Percentiles rank a stretch among this genome's conserved stretches.
Conservation (phyloP, 2,888 invertebrate species). For the Sialis lutaria region DNA sequence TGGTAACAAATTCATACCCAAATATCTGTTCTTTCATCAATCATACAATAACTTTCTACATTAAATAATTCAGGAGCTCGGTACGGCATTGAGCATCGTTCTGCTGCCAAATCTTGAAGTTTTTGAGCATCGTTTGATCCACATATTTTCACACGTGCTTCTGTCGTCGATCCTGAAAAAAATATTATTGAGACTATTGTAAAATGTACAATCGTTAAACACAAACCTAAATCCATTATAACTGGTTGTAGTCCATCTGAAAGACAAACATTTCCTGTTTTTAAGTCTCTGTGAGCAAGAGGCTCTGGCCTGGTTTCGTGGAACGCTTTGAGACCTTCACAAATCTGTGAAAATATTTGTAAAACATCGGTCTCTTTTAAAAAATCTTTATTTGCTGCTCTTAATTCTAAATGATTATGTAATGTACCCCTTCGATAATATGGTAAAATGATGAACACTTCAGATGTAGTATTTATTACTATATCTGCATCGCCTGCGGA, state of each 20-base stretch:
- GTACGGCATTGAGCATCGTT: constrained; percentile 76
- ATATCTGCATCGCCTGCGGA: constrained; percentile 37
- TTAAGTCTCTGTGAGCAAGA: constrained; percentile 68
- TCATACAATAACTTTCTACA: constrained; percentile 60
- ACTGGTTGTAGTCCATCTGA: constrained; percentile 52
- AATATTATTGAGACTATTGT: constrained; percentile 2
- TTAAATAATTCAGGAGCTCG: constrained; percentile 76
- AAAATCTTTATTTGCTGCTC: constrained; percentile 36
- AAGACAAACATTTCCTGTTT: constrained; percentile 69
- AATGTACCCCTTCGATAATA: constrained; percentile 64
- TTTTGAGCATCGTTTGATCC: constrained; percentile 50
- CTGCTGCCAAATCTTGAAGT: constrained; percentile 64
- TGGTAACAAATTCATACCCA: constrained; percentile 39
- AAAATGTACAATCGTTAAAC: constrained; percentile 1
- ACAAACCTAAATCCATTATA: constrained; percentile 62
- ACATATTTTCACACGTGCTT: constrained; percentile 43
- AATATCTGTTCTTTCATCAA: constrained; percentile 73
- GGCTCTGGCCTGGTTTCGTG: constrained; percentile 56
- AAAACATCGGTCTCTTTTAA: constrained; percentile 47
- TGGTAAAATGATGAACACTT: constrained; percentile 56
- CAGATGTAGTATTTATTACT: constrained; percentile 47
- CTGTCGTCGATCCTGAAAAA: constrained; percentile 40
- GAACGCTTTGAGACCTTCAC: constrained; percentile 55
- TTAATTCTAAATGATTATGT: constrained; percentile 44
- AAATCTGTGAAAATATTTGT: constrained; percentile 51